phyloP scores from a whole-genome alignment of 1,140 invertebrate species.

The Drosophila tristis region DNA sequence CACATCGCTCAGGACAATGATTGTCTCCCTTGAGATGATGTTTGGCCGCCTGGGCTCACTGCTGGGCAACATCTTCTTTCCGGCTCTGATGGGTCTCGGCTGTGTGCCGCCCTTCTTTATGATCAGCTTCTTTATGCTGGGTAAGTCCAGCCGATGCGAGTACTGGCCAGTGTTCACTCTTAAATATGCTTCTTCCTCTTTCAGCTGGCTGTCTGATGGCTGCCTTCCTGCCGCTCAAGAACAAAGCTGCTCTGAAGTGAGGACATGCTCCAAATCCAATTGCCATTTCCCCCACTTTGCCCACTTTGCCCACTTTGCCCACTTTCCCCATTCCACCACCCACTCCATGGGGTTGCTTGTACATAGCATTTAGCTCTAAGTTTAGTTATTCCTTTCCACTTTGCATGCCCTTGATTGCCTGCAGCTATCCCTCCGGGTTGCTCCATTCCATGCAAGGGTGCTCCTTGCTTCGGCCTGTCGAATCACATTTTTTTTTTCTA shows the following conservation, averaged over 20 bases:
- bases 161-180: no score
- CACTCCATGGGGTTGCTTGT: constrained; percentile 6
- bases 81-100: constrained; percentile 69
- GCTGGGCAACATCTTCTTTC: constrained; percentile 75
- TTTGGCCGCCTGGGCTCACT: constrained; percentile 72
- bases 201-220: constrained; percentile 68
- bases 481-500: background rate
- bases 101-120: constrained; percentile 79
- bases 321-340: background rate
- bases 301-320: background rate
- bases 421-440: background rate
- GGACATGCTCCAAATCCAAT: constrained; percentile 1
- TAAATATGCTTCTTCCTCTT: constrained; percentile 1
- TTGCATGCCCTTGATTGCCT: background rate
- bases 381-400: constrained; percentile 16
- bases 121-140: constrained; percentile 70
- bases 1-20: constrained; percentile 72
- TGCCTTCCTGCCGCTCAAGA: constrained; percentile 71
- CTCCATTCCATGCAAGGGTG: background rate
- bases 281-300: background rate
- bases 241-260: constrained; percentile 68
- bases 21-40: constrained; percentile 79
- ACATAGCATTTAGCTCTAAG: constrained; percentile 42
- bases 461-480: constrained; percentile 2
- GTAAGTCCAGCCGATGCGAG: constrained; percentile 44